Evolutionary conservation across 2,888 invertebrate species (phyloP).

Genomic region (Gerris lacustris): DNA sequence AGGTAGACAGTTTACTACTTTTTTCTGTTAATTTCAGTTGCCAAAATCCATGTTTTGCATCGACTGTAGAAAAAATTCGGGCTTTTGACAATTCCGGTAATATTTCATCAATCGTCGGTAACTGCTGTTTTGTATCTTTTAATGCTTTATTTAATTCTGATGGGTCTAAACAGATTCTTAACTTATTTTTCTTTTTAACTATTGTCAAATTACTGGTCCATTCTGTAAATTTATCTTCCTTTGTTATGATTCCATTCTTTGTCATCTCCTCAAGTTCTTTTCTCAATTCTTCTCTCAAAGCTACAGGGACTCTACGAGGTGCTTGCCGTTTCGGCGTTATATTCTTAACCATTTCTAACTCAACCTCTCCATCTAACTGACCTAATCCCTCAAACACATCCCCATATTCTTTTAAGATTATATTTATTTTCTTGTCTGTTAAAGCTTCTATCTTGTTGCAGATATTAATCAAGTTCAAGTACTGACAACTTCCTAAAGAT

Average conservation of each 20-base stretch:
- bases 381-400: constrained; percentile 20
- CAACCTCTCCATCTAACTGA: background rate
- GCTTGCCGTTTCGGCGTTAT: background rate
- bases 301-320: constrained; percentile 14
- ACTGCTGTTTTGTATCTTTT: constrained; percentile 21
- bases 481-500: too few relatives aligned
- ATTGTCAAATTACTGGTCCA: constrained; percentile 23
- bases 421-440: too few relatives aligned
- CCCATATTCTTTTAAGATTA: background rate
- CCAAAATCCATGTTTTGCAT: constrained; percentile 15
- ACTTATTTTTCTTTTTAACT: constrained; percentile 19
- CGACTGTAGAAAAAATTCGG: constrained; percentile 19
- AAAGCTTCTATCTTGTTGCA: too few relatives aligned
- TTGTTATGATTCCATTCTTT: constrained; percentile 17
- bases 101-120: constrained; percentile 23
- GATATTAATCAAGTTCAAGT: too few relatives aligned
- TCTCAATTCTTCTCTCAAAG: constrained; percentile 8
- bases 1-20: constrained; percentile 26
- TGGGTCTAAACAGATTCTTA: constrained; percentile 24
- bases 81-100: constrained; percentile 18
- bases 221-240: constrained; percentile 21
- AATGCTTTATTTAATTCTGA: constrained; percentile 20
- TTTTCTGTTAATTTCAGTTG: constrained; percentile 24
- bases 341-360: constrained; percentile 11
- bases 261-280: constrained; percentile 19